phyloP scores from a whole-genome alignment of 2,888 invertebrate genomes.

The Unio pictorum region DNA sequence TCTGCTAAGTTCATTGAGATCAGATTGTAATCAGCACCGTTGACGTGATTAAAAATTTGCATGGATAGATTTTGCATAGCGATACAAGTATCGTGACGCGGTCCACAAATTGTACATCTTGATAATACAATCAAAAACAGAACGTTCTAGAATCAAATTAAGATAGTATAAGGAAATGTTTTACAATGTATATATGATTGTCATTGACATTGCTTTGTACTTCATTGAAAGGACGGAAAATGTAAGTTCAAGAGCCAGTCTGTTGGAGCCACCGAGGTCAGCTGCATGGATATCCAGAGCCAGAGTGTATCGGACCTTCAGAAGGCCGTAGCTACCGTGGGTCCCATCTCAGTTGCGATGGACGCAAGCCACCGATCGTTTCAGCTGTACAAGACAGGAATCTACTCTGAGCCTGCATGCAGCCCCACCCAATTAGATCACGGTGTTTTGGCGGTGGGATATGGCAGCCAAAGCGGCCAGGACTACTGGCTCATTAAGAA shows the following conservation, averaged over 20 bases:
- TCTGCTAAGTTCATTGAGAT: too few relatives aligned
- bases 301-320: conserved; percentile 82
- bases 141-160: too few relatives aligned
- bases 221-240: conserved; percentile 56
- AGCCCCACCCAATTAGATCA: conserved; percentile 24
- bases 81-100: too few relatives aligned
- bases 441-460: conserved; percentile 39
- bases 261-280: conserved; percentile 42
- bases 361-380: conserved; percentile 84
- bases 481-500: conserved; percentile 54
- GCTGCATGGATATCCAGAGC: conserved; percentile 39
- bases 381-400: conserved; percentile 57
- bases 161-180: too few relatives aligned
- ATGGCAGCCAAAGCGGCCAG: conserved; percentile 24
- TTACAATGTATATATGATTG: too few relatives aligned
- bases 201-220: not conserved
- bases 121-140: too few relatives aligned
- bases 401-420: conserved; percentile 35
- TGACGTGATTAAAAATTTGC: too few relatives aligned
- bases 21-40: too few relatives aligned
- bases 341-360: conserved; percentile 89
- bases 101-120: too few relatives aligned
- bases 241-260: conserved; percentile 40
- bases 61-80: too few relatives aligned
- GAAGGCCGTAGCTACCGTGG: conserved; percentile 85